Evolutionary conservation across 1,140 invertebrate species (phyloP).

Genomic region (Conopomorpha cramerella): DNA sequence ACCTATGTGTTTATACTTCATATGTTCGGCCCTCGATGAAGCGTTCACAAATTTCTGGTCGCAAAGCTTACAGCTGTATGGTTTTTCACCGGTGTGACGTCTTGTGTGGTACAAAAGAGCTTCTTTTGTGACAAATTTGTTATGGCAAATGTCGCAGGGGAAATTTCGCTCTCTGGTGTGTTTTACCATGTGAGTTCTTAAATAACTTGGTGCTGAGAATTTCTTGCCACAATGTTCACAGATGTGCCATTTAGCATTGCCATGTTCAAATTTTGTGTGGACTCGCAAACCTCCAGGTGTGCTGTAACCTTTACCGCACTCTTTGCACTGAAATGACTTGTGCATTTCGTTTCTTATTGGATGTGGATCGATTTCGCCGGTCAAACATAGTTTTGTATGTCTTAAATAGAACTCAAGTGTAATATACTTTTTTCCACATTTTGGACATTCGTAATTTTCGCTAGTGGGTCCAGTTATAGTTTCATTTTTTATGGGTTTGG

Average conservation of each 20-base stretch:
- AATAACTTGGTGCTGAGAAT: slow-evolving; percentile 41
- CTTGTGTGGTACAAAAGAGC: slow-evolving; percentile 48
- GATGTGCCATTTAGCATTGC: slow-evolving; percentile 33
- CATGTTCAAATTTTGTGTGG: slow-evolving; percentile 38
- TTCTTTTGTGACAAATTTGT: slow-evolving; percentile 46
- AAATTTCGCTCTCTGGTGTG: slow-evolving; percentile 55
- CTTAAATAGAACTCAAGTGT: slow-evolving; percentile 33
- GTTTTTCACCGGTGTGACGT: slow-evolving; percentile 54
- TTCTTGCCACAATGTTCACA: slow-evolving; percentile 37
- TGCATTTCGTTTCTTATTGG: slow-evolving; percentile 27
- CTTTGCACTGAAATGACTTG: slow-evolving; percentile 25
- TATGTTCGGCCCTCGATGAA: slow-evolving; percentile 40
- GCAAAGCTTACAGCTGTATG: slow-evolving; percentile 41
- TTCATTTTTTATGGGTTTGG: slow-evolving; percentile 29
- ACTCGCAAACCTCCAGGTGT: slow-evolving; percentile 35
- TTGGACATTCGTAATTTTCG: slow-evolving; percentile 26
- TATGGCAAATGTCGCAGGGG: slow-evolving; percentile 40
- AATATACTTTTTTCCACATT: slow-evolving; percentile 38
- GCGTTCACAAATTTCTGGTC: slow-evolving; percentile 43
- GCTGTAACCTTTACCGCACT: slow-evolving; percentile 41
- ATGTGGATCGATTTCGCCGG: slow-evolving; percentile 30
- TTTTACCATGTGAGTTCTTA: slow-evolving; percentile 46
- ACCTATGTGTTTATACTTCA: slow-evolving; percentile 40
- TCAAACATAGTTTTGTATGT: slow-evolving; percentile 36
- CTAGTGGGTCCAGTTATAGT: slow-evolving; percentile 31